Base-by-base conservation (phyloP, 2,888 invertebrate species). In the Idaea straminata region DNA sequence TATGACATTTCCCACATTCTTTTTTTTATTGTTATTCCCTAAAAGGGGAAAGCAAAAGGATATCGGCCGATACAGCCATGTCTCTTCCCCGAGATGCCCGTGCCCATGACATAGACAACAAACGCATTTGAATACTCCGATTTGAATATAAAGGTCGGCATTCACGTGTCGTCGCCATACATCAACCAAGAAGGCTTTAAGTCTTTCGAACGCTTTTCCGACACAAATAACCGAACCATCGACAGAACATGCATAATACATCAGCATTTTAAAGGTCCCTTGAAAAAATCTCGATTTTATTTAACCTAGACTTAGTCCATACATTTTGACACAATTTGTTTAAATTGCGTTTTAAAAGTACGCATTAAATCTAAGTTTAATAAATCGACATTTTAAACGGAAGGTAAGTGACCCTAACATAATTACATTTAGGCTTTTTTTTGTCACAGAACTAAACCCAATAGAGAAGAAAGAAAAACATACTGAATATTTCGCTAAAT, bases 71-170 rank as follows among this genome's bases (percentile, higher is more conserved):
- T 47, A 47, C 47, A 47, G 47, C 47, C 47, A 47, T 47, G 47
- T 47, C 47, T 47, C 7, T 13, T 47, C 25, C 25, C 25, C 84
- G 82, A 88, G 87, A 82, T 86, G 87, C 85, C 86, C 87, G 89
- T 89, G 87, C 88, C 87, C 79, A 78, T 76, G 80, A 85, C 86
- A 89, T 91, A 91, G 92, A 90, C 89, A 87, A 88, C 86, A 87
- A 84, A 80, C 83, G 73, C 83, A 89, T 90, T 92, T 92, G 88
- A 92, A 92, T 92, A 85, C 85, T 75, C 77, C 82, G 83, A 92
- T 92, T 92, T 92, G 90, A 92, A 92, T 92, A 92, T 92, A 92
- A 92, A 91, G 89, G 88, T 89, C 87, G 88, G 86, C 84, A 84
- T 85, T 88, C 86, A 85, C 87, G 87, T 86, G 89, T 87, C 88